Conservation (phyloP, 2,113 vertebrate genomes). For the Alethe castanea region DNA sequence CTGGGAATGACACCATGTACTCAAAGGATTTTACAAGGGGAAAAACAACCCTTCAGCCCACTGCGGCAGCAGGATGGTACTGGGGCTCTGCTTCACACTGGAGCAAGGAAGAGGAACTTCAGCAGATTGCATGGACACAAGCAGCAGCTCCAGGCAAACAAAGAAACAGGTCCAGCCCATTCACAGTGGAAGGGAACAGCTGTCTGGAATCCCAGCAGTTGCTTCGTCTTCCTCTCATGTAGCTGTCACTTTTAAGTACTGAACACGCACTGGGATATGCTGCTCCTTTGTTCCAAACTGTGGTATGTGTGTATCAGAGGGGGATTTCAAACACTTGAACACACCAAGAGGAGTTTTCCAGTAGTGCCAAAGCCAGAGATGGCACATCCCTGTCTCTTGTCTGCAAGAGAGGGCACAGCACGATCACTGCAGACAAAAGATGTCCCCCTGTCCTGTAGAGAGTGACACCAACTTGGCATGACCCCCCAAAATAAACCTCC, state of each 20-base stretch:
- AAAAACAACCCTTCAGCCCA: neutral
- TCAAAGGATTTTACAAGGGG: neutral
- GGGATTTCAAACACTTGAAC: neutral
- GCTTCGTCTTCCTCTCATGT: neutral
- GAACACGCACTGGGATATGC: neutral
- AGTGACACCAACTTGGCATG: neutral
- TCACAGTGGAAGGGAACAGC: neutral
- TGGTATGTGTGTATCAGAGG: neutral
- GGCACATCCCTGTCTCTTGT: too few species aligned
- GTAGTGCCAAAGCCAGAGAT: neutral
- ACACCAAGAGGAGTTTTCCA: neutral
- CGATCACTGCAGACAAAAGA: neutral
- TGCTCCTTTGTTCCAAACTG: conserved; percentile 1
- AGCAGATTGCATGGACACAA: neutral
- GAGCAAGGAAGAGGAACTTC: neutral
- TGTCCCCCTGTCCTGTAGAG: neutral
- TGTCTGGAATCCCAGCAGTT: neutral
- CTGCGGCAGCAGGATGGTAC: neutral
- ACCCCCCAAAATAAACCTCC: neutral
- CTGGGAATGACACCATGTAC: neutral
- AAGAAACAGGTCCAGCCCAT: neutral
- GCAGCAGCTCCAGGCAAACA: neutral
- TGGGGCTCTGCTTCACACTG: neutral
- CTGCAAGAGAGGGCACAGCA: neutral
- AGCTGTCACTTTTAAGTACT: neutral